phyloP scores from a whole-genome alignment of 2,888 invertebrate species.

The Pseudococcus jackbeardsleyi region DNA sequence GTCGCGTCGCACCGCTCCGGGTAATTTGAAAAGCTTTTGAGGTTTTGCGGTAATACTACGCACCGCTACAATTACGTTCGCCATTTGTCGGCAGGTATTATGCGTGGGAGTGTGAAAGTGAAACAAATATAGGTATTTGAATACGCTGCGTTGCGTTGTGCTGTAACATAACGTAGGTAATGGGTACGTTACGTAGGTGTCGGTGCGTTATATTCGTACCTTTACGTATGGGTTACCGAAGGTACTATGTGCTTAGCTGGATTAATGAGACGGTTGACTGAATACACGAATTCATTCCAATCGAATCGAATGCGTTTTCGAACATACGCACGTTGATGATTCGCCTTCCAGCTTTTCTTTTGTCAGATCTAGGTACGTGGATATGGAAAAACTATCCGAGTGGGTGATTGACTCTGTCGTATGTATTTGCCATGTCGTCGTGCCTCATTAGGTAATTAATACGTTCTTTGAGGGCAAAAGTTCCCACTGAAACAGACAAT shows the following conservation, averaged over 20 bases:
- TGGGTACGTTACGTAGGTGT: background rate
- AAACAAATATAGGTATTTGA: background rate
- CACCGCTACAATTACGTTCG: background rate
- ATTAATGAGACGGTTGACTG: slow-evolving; percentile 1
- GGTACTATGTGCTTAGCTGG: background rate
- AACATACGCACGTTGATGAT: background rate
- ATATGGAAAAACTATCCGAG: background rate
- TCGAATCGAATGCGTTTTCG: background rate
- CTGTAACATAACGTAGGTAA: too few species aligned
- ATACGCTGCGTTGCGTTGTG: too few species aligned
- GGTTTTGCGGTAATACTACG: background rate
- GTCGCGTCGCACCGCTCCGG: too few species aligned
- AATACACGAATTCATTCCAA: background rate
- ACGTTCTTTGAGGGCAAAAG: background rate
- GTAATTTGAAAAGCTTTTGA: background rate
- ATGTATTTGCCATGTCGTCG: background rate
- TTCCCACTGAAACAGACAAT: background rate
- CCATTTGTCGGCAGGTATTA: background rate
- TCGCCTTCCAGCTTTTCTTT: slow-evolving; percentile 8
- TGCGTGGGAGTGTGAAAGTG: background rate
- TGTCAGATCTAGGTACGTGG: background rate
- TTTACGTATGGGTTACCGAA: background rate
- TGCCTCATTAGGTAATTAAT: slow-evolving; percentile 1
- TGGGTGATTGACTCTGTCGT: background rate
- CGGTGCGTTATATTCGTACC: background rate